phyloP scores from a whole-genome alignment of 1,140 invertebrate genomes.

The Drosophila lowei region DNA sequence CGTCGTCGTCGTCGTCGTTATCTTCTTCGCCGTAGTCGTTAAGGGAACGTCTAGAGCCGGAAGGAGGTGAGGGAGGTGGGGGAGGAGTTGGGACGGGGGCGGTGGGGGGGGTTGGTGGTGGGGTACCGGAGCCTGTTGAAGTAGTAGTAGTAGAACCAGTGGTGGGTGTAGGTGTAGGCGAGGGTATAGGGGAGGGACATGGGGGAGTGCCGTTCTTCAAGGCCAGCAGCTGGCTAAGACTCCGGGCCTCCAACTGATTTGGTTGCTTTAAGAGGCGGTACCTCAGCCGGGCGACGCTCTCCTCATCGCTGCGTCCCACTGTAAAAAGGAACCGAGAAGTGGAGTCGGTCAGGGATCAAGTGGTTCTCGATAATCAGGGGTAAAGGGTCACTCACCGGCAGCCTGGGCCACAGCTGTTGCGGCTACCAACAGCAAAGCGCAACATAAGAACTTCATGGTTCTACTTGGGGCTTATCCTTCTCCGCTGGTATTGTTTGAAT shows the following conservation, averaged over 20 bases:
- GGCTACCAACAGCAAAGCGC: constrained; percentile 44
- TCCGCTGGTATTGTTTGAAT: neutral
- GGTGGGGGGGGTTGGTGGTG: no score
- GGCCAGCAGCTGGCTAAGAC: constrained; percentile 23
- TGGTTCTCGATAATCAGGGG: neutral
- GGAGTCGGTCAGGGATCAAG: neutral
- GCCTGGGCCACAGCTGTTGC: constrained; percentile 46
- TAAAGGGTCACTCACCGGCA: constrained; percentile 46
- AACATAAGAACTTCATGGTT: constrained; percentile 55
- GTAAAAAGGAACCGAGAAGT: neutral
- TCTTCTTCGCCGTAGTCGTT: no score
- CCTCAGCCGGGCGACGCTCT: constrained; percentile 9
- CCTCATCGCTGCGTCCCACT: constrained; percentile 27
- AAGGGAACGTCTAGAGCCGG: no score
- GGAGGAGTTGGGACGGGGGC: no score
- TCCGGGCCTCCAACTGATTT: constrained; percentile 32
- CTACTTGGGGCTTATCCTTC: neutral
- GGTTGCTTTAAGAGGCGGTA: constrained; percentile 33
- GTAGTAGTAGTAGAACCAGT: neutral
- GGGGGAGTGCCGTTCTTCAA: constrained; percentile 26
- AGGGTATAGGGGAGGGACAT: neutral
- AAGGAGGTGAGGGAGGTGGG: no score
- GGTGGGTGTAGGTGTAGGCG: neutral
- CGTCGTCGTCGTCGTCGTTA: neutral
- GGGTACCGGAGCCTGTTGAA: no score